Evolutionary conservation across 2,113 vertebrate species (phyloP).

Genomic region (Hemicordylus capensis): DNA sequence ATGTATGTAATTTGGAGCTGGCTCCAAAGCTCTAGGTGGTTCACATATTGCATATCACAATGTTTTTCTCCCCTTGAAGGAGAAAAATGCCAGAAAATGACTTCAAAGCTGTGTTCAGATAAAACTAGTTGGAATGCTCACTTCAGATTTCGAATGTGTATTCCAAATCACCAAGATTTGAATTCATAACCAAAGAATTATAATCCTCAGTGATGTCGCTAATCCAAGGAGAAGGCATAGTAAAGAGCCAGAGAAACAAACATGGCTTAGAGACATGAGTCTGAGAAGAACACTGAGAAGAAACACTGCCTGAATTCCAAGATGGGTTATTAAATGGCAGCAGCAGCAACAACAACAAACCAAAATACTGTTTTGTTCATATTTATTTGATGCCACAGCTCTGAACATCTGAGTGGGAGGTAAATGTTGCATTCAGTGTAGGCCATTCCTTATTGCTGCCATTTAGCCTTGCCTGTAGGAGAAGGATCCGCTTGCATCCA

Average conservation of each 20-base stretch:
- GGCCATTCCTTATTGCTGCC: background rate
- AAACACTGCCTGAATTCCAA: background rate
- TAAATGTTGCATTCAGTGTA: background rate
- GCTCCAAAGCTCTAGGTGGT: too few relatives aligned
- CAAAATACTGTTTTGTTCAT: background rate
- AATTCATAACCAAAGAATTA: background rate
- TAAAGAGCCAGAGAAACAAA: background rate
- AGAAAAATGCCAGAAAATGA: too few relatives aligned
- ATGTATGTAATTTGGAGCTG: too few relatives aligned
- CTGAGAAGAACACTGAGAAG: too few relatives aligned
- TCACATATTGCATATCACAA: too few relatives aligned
- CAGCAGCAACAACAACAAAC: background rate
- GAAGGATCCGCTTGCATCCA: background rate
- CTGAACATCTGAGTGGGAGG: background rate
- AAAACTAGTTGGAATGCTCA: background rate
- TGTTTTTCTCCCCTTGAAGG: too few relatives aligned
- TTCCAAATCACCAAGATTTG: background rate
- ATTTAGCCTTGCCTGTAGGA: background rate
- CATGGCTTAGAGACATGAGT: background rate
- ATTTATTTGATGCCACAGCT: background rate
- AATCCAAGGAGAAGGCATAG: background rate
- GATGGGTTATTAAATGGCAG: background rate
- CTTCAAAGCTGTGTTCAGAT: too few relatives aligned
- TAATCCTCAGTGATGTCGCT: background rate
- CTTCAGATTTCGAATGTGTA: background rate